Evolutionary conservation across 92 coral and sea anemone species (phyloP).

Genomic region (Parazoanthus darwini): DNA sequence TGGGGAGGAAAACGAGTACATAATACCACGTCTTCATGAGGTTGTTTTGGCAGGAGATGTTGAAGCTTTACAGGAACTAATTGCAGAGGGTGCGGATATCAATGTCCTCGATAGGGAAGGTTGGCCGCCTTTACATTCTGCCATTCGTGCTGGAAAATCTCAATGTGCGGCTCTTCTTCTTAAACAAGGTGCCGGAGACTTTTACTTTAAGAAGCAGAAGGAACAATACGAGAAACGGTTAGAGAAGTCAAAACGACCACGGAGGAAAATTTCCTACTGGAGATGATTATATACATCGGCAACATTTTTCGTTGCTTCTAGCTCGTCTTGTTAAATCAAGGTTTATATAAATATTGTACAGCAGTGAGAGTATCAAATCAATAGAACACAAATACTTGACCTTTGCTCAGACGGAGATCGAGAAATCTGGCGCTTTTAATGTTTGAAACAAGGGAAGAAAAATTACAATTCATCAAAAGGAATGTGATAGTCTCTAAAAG

Average conservation of each 20-base stretch:
- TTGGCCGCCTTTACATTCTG: constrained; percentile 87
- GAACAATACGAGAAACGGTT: constrained; percentile 73
- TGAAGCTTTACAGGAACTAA: constrained; percentile 58
- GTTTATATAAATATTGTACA: no score
- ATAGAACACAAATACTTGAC: background rate
- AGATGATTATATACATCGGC: constrained; percentile 25
- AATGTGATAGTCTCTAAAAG: background rate
- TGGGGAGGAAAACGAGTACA: constrained; percentile 25
- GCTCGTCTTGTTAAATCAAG: background rate
- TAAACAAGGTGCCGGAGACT: constrained; percentile 84
- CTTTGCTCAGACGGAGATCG: background rate
- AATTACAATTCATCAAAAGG: background rate
- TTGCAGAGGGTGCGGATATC: constrained; percentile 74
- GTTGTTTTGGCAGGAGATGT: constrained; percentile 69
- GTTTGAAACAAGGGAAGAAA: background rate
- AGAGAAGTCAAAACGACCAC: constrained; percentile 56
- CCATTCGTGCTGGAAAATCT: constrained; percentile 67
- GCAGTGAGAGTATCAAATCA: background rate
- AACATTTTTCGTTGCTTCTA: no score
- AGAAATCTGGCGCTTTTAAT: no score
- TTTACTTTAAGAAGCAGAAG: constrained; percentile 76
- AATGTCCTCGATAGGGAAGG: constrained; percentile 74
- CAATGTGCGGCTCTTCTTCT: constrained; percentile 81
- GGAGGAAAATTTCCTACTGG: constrained; percentile 77
- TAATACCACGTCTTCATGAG: constrained; percentile 60